Evolutionary conservation across 2,888 invertebrate genomes (phyloP), one percentile per base, ranked within the genome.

Genomic region (Lepidocyrtinus sp.): DNA sequence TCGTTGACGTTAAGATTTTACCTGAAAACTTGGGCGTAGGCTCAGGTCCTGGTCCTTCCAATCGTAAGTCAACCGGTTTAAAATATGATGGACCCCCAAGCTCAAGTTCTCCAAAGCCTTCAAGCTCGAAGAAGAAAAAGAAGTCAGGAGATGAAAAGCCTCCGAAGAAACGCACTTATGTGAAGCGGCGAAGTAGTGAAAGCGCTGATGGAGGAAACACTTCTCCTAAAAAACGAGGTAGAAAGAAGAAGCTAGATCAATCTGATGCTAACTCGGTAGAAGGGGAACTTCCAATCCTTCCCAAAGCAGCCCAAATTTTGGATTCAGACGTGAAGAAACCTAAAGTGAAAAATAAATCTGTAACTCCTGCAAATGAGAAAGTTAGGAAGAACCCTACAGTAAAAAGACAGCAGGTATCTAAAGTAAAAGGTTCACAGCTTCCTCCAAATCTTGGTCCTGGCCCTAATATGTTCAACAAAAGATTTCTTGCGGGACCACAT

Each of bases 211-310:
- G 26, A 27, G 76, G 70, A n/a, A 76, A 76, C 19, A 69, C 76
- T 1, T 70, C 76, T 9, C 76, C 76, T 1, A 76, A 70, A 55
- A 76, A 76, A n/a, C 3, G 76, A 70, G 76, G 76, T 45, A 50
- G 77, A 12, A 77, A 71, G 15, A 72, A 67, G 22, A 77, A 77
- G n/a, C n/a, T n/a, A n/a, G n/a, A n/a, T 45, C 46, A 15, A 15
- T 45, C 15, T 45, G 15, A 45, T 12, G 15, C 46, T 12, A 45
- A 45, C 9, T n/a, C n/a, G n/a, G n/a, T n/a, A n/a, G n/a, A n/a
- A 27, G 67, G 72, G 27, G 77, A 72, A 19, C 24, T 77, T n/a
- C 22, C 2, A 21, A 61, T 77, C 65, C 64, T 71, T 59, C 22
- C 17, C 19, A 67, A 36, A n/a, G 61, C 65, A 9, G 12, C 22